Percentiles rank a stretch among this genome's conserved stretches.
Conservation (phyloP, 2,797 vertebrate species). For the Hoplostethus atlanticus region DNA sequence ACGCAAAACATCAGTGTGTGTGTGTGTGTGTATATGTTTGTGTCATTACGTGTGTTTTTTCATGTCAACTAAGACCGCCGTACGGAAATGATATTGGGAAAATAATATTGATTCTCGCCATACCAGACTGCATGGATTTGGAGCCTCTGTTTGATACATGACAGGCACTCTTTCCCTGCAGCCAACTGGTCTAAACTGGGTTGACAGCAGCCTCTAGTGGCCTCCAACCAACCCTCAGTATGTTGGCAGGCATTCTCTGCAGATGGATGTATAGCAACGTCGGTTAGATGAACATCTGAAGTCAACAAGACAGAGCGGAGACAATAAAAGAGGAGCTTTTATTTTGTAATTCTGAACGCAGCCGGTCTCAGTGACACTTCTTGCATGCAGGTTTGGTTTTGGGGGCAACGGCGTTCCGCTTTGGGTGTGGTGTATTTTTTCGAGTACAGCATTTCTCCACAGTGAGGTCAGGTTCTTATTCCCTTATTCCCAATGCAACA, state of each 20-base stretch:
- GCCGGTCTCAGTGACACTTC: slow-evolving; percentile 35
- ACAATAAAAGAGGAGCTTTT: too few relatives aligned
- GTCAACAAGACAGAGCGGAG: too few relatives aligned
- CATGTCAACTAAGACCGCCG: slow-evolving; percentile 45
- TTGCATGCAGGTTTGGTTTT: slow-evolving; percentile 59
- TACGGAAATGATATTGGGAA: not conserved
- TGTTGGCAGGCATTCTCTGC: slow-evolving; percentile 23
- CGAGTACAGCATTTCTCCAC: slow-evolving; percentile 72
- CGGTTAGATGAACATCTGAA: too few relatives aligned
- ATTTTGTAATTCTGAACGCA: slow-evolving; percentile 6
- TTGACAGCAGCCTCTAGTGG: slow-evolving; percentile 83
- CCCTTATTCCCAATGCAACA: slow-evolving; percentile 74
- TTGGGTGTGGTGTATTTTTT: slow-evolving; percentile 68
- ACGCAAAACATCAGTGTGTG: slow-evolving; percentile 73
- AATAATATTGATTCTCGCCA: slow-evolving; percentile 6
- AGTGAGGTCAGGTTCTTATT: slow-evolving; percentile 74
- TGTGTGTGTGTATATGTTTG: slow-evolving; percentile 33
- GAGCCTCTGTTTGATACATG: slow-evolving; percentile 35
- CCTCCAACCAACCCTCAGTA: slow-evolving; percentile 43
- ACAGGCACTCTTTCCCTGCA: slow-evolving; percentile 28
- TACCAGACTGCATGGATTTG: slow-evolving; percentile 21
- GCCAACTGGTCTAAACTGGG: slow-evolving; percentile 65
- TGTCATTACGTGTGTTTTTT: slow-evolving; percentile 42
- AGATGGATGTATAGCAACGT: slow-evolving; percentile 9
- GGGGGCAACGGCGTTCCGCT: slow-evolving; percentile 10